Evolutionary conservation across 1,140 invertebrate genomes (phyloP), one percentile per base, ranked within the genome.

Genomic region (Aphis gossypii): DNA sequence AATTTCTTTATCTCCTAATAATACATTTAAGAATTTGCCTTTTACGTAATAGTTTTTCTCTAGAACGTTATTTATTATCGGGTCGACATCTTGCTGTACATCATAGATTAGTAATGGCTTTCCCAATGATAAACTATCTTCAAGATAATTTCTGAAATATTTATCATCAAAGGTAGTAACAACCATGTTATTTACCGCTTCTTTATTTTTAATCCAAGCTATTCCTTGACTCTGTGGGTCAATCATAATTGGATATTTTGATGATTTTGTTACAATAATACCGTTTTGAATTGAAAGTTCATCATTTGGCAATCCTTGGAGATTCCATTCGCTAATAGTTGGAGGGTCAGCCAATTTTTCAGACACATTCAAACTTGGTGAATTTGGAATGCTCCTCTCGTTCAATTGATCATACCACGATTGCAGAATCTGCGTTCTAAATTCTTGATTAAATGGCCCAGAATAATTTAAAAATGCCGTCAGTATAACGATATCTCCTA

Each of bases 141-240:
- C 98, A 41, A 99, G 96, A 14, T 97, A 96, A 95, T 97, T 97
- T 96, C 98, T 98, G 95, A 98, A 98, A 95, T 98, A 97, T 21
- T 96, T 95, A 95, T 98, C 97, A 48, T 97, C 97, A 51, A 98
- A 97, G 95, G 98, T 98, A 35, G 98, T 96, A 14, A 98, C 96
- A 94, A 97, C 96, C 35, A 99, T 94, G 84, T 97, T 97, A 95
- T 98, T 98, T 2, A 96, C 95, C 94, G 97, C 97, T 95, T 99
- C 98, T 97, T 98, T 97, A 94, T 97, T 98, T 95, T 98, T 98
- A 18, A 99, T 97, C 98, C 98, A 99, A 95, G 98, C 97, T 95
- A 98, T 98, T 18, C 98, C 98, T 95, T 99, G 98, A 54, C 97
- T 97, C 96, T 98, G 98, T 2, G 98, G 98, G 96, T 99, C 98